Evolutionary conservation across 2,113 vertebrate species (phyloP).

Genomic region (Verasper variegatus): DNA sequence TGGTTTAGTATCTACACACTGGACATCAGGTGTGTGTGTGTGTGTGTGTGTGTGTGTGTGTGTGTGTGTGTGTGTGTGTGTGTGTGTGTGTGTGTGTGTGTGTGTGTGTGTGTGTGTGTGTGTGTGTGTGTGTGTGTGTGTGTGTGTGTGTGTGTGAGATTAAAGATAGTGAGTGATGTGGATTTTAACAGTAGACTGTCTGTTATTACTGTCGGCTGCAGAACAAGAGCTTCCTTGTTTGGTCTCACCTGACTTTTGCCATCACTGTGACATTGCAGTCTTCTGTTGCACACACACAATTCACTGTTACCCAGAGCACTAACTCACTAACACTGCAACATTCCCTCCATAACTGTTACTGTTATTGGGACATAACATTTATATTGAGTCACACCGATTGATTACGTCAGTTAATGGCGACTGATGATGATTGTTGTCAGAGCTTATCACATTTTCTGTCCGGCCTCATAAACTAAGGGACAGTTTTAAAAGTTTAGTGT

Average conservation of each 20-base stretch:
- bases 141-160: conserved; percentile 28
- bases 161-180: conserved; percentile 72
- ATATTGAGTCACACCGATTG: no score
- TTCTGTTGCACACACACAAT: not conserved
- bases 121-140: conserved; percentile 1
- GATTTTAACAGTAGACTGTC: conserved; percentile 51
- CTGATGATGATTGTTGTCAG: no score
- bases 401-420: no score
- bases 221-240: conserved; percentile 60
- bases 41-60: not conserved
- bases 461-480: no score
- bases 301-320: no score
- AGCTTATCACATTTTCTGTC: no score
- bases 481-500: no score
- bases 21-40: not conserved
- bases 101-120: not conserved
- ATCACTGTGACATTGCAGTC: conserved; percentile 12
- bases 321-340: no score
- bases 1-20: no score
- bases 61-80: not conserved
- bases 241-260: conserved; percentile 63
- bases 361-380: no score
- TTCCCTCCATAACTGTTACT: no score
- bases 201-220: not conserved
- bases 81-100: not conserved